Evolutionary conservation across 2,797 vertebrate species (phyloP).

Genomic region (Malurus leucopterus): DNA sequence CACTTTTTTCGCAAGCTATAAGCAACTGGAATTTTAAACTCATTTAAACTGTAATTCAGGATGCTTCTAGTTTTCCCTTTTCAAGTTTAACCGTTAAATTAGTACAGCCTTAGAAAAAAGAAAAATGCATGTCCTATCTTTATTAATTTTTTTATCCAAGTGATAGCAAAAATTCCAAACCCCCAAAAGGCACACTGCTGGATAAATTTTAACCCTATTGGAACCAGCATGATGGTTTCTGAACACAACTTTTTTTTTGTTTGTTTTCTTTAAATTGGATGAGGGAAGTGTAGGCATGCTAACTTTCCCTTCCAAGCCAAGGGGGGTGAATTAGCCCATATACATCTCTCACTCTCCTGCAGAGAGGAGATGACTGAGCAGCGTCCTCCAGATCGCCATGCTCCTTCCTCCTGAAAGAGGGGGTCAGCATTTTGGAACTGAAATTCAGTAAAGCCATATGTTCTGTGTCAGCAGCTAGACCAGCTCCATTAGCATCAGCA

Average conservation of each 20-base stretch:
- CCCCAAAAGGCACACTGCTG: neutral
- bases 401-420: neutral
- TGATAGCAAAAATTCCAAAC: neutral
- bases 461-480: conserved; percentile 6
- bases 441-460: neutral
- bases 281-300: neutral
- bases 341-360: neutral
- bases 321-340: neutral
- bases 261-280: neutral
- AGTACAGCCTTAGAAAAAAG: neutral
- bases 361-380: neutral
- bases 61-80: neutral
- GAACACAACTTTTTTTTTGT: neutral
- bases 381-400: neutral
- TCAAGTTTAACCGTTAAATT: neutral
- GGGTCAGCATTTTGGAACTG: conserved; percentile 7
- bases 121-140: neutral
- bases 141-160: neutral
- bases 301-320: neutral
- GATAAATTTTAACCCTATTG: neutral
- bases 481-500: conserved; percentile 9
- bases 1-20: neutral
- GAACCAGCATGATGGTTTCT: neutral
- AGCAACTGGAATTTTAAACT: conserved; percentile 30
- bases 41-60: conserved; percentile 4